Base-by-base conservation (phyloP, 2,113 vertebrate species). In the Triplophysa tibetana region DNA sequence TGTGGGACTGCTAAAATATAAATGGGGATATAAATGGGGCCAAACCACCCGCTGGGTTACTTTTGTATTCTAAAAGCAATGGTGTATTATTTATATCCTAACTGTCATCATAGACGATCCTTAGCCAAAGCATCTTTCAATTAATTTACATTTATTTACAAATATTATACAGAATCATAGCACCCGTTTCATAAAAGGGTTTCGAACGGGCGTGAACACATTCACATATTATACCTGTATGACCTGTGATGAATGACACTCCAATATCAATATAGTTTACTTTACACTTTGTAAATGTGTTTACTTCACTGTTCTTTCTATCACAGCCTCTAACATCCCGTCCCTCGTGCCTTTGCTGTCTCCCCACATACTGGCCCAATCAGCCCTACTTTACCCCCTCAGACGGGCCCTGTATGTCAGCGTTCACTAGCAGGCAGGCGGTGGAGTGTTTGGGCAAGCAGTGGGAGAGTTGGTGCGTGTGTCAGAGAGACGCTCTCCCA, bases 401-500 rank as follows among this genome's bases (percentile, higher is more conserved):
- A 85, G 61, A 85, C 85, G 90, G 70, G 89, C 90, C 89, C 85
- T 84, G 91, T 92, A 90, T 92, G 89, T 92, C 93, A 91, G 92
- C 86, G 70, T 63, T 63, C 67, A 73, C 77, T 88, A 85, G 78
- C 88, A 89, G 88, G 88, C 90, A 89, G 84, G 63, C 26, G 68
- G 89, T 88, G 88, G 77, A 67, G 64, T 66, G 89, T 88, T 87
- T 88, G 86, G 90, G 89, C 88, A 88, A 88, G 79, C 68, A 78
- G 81, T 67, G 85, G 92, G 85, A 87, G 93, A 91, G 93, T 91
- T 83, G 92, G 91, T 91, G 94, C 95, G 95, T 96, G 96, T 96
- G 95, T 93, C 94, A 91, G 92, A 93, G 87, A 92, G 92, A 88
- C 88, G 91, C 92, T 94, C 94, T 93, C 93, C 90, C 89, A 91